Evolutionary conservation across 1,140 invertebrate species (phyloP), one percentile per base, ranked within the genome.

Genomic region (Achatina immaculata): DNA sequence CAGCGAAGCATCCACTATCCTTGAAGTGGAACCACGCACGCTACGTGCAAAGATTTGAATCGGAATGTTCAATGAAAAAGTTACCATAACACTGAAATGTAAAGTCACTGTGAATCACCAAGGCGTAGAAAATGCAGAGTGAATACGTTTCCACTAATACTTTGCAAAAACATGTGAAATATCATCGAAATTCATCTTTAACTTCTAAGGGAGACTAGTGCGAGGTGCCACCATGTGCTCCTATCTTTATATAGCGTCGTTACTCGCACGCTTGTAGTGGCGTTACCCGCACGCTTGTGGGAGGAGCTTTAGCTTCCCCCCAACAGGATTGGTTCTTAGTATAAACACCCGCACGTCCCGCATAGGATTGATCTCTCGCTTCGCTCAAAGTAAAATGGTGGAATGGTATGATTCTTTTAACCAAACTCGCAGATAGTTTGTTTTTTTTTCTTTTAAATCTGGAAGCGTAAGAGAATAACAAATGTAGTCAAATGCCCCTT

Each of bases 241-340:
- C n/a, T 69, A 0, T 1, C 68, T 42, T 69, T 51, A 14, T 51
- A 51, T 51, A 51, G 11, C 48, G 48, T 24, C 48, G 24, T 24
- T n/a, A n/a, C n/a, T n/a, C n/a, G n/a, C n/a, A n/a, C n/a, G n/a
- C n/a, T 62, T 62, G 31, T 31, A 62, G 58, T 62, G 31, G 58
- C 58, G 58, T 62, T 62, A 62, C 58, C 58, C n/a, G 58, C 58
- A 62, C 58, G 58, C 28, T 62, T 28, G 58, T 31, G 28, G 48
- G 48, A 55, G 58, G 58, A 34, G n/a, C 31, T 62, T 6, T 6
- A 28, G 58, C 28, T 62, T 34, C 31, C n/a, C n/a, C 58, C 6
- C 7, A 31, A 62, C 3, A 4, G 9, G 58, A 62, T 62, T 62
- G 58, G 58, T 62, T 28, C 9, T 3, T 6, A 28, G 28, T 34